phyloP scores from a whole-genome alignment of 2,797 vertebrate genomes.

The Liasis olivaceus region DNA sequence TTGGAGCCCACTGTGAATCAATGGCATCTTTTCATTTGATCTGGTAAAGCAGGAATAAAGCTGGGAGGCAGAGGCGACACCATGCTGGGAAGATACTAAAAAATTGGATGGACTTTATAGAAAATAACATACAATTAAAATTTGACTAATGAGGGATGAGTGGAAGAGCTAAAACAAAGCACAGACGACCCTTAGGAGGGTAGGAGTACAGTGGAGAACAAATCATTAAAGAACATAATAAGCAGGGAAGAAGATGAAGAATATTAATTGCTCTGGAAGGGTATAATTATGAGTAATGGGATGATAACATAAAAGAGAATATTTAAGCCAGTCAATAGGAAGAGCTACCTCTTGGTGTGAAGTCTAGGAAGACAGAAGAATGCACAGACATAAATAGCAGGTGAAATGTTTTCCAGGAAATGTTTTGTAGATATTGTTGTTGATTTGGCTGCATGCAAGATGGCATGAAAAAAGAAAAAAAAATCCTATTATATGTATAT shows the following conservation, averaged over 20 bases:
- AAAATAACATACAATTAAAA: slow-evolving; percentile 35
- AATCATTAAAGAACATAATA: slow-evolving; percentile 44
- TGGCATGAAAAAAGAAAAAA: background rate
- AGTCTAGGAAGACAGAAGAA: background rate
- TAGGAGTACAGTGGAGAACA: slow-evolving; percentile 10
- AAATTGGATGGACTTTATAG: slow-evolving; percentile 29
- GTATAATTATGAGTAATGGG: slow-evolving; percentile 43
- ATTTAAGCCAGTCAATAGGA: slow-evolving; percentile 18
- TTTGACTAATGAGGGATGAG: slow-evolving; percentile 32
- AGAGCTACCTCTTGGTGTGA: background rate
- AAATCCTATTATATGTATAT: background rate
- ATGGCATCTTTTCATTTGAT: slow-evolving; percentile 23
- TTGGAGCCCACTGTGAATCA: background rate
- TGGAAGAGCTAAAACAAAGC: slow-evolving; percentile 33
- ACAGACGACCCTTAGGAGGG: slow-evolving; percentile 15
- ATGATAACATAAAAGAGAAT: slow-evolving; percentile 35
- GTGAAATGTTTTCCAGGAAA: background rate
- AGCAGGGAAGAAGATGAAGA: slow-evolving; percentile 38
- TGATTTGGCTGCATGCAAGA: background rate
- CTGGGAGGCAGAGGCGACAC: background rate
- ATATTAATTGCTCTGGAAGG: slow-evolving; percentile 38
- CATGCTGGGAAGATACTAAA: background rate
- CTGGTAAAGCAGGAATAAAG: background rate
- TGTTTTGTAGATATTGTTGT: background rate
- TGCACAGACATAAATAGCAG: background rate